Evolutionary conservation across 2,888 invertebrate species (phyloP).

Genomic region (Drosophila conformis): DNA sequence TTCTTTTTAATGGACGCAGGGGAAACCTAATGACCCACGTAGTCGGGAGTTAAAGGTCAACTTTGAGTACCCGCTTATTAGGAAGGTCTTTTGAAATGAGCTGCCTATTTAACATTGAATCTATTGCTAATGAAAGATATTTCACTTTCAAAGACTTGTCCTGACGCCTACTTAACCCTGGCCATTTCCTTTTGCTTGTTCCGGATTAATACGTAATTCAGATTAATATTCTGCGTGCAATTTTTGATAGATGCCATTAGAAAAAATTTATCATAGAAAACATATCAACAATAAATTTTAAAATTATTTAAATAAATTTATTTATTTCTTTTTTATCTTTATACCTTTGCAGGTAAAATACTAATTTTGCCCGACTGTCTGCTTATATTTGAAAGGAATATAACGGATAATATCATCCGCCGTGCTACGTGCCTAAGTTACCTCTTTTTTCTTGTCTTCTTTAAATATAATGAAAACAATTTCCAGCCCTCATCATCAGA

Average conservation of each 20-base stretch:
- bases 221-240: background rate
- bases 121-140: background rate
- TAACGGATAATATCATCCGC: accelerated
- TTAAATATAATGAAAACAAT: background rate
- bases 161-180: background rate
- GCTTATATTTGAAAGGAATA: background rate
- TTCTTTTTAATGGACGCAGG: slow-evolving; percentile 3
- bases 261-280: background rate
- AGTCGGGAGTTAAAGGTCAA: slow-evolving; percentile 33
- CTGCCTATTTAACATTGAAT: slow-evolving; percentile 1
- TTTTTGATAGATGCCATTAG: background rate
- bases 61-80: slow-evolving; percentile 13
- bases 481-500: background rate
- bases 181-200: background rate
- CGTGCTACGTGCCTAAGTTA: background rate
- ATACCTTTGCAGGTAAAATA: background rate
- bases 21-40: slow-evolving; percentile 42
- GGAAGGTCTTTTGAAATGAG: slow-evolving; percentile 6
- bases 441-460: background rate
- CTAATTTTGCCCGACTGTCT: background rate
- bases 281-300: background rate
- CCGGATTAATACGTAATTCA: background rate
- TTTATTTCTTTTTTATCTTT: background rate
- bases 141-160: too few species aligned
- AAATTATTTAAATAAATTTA: background rate